phyloP scores from a whole-genome alignment of 2,797 vertebrate species.

The Lerista edwardsae region DNA sequence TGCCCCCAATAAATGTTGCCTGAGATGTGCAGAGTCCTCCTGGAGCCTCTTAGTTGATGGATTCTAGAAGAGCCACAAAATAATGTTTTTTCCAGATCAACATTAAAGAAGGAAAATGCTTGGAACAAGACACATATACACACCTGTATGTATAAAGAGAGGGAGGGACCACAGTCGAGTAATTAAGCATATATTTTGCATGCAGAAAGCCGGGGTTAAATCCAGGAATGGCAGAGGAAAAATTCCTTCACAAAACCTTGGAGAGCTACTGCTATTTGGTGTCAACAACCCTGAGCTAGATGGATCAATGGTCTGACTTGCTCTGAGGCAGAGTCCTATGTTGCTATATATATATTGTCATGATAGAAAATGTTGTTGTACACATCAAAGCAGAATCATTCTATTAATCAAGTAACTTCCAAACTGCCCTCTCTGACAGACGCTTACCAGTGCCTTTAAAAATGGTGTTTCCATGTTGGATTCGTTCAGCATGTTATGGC shows the following conservation, averaged over 20 bases:
- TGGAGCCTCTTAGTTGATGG: constrained; percentile 62
- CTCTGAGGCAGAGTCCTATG: too few relatives aligned
- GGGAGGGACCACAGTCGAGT: too few relatives aligned
- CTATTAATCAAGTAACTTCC: neutral
- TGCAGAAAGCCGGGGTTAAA: too few relatives aligned
- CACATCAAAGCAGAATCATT: neutral
- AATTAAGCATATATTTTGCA: too few relatives aligned
- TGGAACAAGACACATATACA: too few relatives aligned
- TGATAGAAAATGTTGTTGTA: neutral
- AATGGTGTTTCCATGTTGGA: neutral
- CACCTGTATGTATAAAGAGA: too few relatives aligned
- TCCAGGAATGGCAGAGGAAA: too few relatives aligned
- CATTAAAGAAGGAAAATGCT: neutral
- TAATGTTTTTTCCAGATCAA: neutral
- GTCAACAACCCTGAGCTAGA: too few relatives aligned
- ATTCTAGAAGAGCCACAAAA: constrained; percentile 63
- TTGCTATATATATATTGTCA: neutral
- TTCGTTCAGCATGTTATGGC: neutral
- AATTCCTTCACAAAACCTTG: too few relatives aligned
- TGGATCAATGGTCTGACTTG: too few relatives aligned
- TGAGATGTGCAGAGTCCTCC: constrained; percentile 67
- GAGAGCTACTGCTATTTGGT: too few relatives aligned
- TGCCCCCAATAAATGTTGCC: constrained; percentile 57
- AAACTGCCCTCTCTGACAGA: neutral
- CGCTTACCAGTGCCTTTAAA: neutral